Percentiles rank a stretch among this genome's conserved stretches.
Evolutionary conservation across 1,140 invertebrate species (phyloP).

Genomic region (Drosophila athabasca): DNA sequence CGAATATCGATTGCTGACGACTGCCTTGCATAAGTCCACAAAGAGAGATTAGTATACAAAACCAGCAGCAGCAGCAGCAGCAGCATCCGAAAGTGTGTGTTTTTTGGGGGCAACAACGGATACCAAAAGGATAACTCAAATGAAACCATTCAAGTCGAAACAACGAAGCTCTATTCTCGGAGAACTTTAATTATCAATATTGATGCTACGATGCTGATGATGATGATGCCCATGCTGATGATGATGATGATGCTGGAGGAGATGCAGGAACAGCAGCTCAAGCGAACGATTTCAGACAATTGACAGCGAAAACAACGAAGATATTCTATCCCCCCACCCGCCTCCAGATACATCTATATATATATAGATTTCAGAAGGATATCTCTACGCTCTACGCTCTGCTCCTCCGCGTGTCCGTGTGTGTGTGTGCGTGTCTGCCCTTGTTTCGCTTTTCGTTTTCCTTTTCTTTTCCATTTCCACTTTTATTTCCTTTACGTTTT

Average conservation of each 20-base stretch:
- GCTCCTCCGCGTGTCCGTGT: slow-evolving; percentile 17
- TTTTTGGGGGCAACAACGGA: background rate
- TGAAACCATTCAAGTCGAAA: slow-evolving; percentile 47
- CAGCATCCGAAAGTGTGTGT: slow-evolving; percentile 1
- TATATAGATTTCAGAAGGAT: slow-evolving; percentile 32
- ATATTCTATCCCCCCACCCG: too few species aligned
- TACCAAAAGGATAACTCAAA: slow-evolving; percentile 22
- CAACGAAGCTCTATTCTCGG: slow-evolving; percentile 26
- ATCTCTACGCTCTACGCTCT: slow-evolving; percentile 45
- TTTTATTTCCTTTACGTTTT: slow-evolving; percentile 49
- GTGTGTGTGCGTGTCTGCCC: slow-evolving; percentile 30
- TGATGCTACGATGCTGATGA: slow-evolving; percentile 14
- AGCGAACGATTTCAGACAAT: slow-evolving; percentile 48
- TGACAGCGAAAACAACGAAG: slow-evolving; percentile 27
- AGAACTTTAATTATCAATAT: slow-evolving; percentile 58
- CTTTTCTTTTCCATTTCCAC: slow-evolving; percentile 44
- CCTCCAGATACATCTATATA: slow-evolving; percentile 45
- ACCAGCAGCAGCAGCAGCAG: background rate
- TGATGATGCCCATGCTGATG: background rate
- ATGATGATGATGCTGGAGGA: background rate
- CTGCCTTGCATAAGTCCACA: slow-evolving; percentile 81
- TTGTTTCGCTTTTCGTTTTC: slow-evolving; percentile 42
- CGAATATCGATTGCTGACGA: slow-evolving; percentile 77
- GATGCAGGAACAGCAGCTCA: slow-evolving; percentile 29
- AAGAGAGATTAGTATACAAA: slow-evolving; percentile 51